Conservation (phyloP, 2,888 invertebrate species). For the Eumacrocentrus americanus region DNA sequence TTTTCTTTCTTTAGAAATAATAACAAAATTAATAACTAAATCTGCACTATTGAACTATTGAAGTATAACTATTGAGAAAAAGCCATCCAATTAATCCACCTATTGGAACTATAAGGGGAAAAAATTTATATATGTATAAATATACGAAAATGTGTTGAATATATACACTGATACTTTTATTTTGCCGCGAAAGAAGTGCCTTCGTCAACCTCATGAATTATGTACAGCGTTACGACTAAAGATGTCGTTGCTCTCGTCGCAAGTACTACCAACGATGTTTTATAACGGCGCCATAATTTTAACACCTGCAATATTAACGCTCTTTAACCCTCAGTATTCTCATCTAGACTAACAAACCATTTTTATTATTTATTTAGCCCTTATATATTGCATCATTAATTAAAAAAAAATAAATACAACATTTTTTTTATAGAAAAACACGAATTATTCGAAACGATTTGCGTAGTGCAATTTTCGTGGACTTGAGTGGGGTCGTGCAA, state of each 20-base stretch:
- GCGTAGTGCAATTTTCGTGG: constrained; percentile 1
- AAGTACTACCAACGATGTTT: neutral
- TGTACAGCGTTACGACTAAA: constrained; percentile 11
- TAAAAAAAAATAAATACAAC: no score
- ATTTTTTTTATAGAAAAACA: no score
- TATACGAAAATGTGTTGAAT: neutral
- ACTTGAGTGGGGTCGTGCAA: constrained; percentile 1
- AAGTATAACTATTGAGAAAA: no score
- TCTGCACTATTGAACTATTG: no score
- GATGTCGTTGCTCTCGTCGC: neutral
- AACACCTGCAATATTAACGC: constrained; percentile 14
- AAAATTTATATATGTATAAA: neutral
- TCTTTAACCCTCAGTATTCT: neutral
- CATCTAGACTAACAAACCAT: no score
- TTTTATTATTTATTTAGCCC: no score
- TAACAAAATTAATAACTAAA: no score
- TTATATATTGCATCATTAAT: no score
- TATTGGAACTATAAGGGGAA: neutral
- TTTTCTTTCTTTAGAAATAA: no score
- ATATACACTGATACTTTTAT: neutral
- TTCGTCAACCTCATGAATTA: constrained; percentile 14
- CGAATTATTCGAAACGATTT: constrained; percentile 4
- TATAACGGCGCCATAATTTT: constrained; percentile 13
- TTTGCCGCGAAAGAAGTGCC: neutral
- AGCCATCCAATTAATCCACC: neutral